Conservation (phyloP, 2,797 vertebrate genomes). For the Propithecus perrieri region DNA sequence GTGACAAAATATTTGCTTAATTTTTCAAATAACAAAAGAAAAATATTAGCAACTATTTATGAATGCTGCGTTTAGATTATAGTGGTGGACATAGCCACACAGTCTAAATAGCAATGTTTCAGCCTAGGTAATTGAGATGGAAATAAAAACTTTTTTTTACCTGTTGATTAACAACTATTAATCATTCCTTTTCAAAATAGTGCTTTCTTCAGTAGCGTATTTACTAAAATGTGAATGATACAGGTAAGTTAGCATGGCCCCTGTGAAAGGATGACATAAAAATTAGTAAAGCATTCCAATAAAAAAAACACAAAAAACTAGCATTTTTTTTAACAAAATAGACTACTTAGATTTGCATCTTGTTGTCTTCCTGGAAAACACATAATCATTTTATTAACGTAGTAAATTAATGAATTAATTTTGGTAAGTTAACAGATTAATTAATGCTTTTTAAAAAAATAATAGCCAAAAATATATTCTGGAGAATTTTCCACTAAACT, state of each 20-base stretch:
- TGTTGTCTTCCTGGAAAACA: neutral
- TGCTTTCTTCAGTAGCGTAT: neutral
- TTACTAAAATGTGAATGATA: neutral
- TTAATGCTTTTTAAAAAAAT: neutral
- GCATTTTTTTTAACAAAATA: neutral
- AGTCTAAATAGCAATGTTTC: neutral
- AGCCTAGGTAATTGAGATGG: neutral
- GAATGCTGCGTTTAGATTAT: neutral
- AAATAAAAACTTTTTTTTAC: neutral
- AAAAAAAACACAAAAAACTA: neutral
- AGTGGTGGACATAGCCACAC: neutral
- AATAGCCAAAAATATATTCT: neutral
- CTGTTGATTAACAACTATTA: neutral
- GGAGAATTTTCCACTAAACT: neutral
- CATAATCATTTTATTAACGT: neutral
- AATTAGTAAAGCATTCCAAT: neutral
- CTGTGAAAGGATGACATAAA: neutral
- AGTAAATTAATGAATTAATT: neutral
- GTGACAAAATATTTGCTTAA: neutral
- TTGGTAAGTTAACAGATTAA: neutral
- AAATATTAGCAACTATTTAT: neutral
- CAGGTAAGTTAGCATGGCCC: neutral
- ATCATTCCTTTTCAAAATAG: neutral
- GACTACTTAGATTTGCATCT: neutral
- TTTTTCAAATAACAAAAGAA: neutral